phyloP scores from a whole-genome alignment of 37 sponge, comb jelly and placozoan species.

The Ianthella basta region DNA sequence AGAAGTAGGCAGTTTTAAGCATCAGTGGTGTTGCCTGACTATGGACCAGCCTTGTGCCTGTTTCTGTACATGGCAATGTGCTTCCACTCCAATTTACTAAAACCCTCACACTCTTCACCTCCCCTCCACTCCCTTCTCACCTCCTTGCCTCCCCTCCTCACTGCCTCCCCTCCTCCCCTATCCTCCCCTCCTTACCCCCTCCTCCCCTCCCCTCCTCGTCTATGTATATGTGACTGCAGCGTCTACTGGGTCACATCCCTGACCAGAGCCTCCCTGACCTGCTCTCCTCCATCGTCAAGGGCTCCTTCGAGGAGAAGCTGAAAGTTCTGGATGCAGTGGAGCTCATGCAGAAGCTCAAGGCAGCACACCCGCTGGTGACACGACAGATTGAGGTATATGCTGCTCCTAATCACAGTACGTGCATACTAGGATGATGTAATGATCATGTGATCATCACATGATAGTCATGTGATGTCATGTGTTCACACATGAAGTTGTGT shows the following conservation, averaged over 20 bases:
- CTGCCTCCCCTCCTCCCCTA: too few species aligned
- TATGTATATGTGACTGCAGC: slow-evolving; percentile 10
- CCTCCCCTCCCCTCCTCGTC: not conserved
- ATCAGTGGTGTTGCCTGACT: not conserved
- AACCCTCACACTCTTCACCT: too few species aligned
- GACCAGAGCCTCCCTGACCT: slow-evolving; percentile 74
- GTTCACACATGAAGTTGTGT: slow-evolving; percentile 28
- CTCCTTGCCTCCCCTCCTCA: not conserved
- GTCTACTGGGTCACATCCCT: slow-evolving; percentile 53
- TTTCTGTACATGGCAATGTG: not conserved
- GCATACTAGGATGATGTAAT: too few species aligned
- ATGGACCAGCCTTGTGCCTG: too few species aligned
- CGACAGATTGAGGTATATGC: slow-evolving; percentile 69
- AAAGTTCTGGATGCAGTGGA: slow-evolving; percentile 66
- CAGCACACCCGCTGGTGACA: slow-evolving; percentile 53
- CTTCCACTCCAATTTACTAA: not conserved
- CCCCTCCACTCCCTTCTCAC: not conserved
- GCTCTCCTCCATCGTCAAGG: slow-evolving; percentile 63
- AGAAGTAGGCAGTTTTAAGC: not conserved
- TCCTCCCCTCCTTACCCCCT: not conserved
- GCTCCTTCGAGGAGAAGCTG: slow-evolving; percentile 72
- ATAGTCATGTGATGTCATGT: not conserved
- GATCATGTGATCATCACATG: not conserved
- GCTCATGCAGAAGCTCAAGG: slow-evolving; percentile 42
- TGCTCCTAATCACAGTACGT: too few species aligned